These are phyloP conservation scores for Ptychobarbus kaznakovi DNA, from an alignment of 2,797 vertebrate genomes.

Conservation along the genomic window DNA sequence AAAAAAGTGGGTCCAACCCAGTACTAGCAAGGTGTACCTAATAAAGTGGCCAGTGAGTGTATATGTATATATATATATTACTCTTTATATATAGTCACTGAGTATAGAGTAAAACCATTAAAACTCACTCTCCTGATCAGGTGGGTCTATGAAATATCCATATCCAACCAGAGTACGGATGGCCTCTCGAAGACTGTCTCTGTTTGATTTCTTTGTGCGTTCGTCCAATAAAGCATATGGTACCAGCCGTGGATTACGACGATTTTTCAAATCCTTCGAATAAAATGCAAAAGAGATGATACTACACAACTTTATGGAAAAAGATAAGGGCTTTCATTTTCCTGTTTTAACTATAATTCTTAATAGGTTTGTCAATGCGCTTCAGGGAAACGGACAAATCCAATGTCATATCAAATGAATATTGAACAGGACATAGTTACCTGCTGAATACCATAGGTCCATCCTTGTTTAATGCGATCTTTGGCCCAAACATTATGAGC, in stretches of 20 bases:
- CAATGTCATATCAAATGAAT: conserved; percentile 2
- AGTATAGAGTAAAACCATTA: not conserved
- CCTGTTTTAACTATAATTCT: not conserved
- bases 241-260: conserved; percentile 95
- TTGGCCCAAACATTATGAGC: conserved; percentile 99
- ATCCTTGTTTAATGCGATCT: conserved; percentile 99
- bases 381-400: not conserved
- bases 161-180: conserved; percentile 95
- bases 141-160: conserved; percentile 93
- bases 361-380: not conserved
- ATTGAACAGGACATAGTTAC: conserved; percentile 68
- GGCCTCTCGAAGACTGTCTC: conserved; percentile 97
- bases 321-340: not conserved
- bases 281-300: conserved; percentile 33
- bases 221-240: conserved; percentile 96
- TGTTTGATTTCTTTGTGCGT: conserved; percentile 97
- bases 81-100: not conserved
- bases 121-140: conserved; percentile 91
- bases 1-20: no score
- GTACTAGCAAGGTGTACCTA: no score
- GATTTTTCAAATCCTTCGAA: conserved; percentile 93
- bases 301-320: not conserved
- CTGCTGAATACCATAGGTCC: conserved; percentile 99
- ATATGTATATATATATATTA: not conserved
- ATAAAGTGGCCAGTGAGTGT: no score